Percentiles rank a stretch among this genome's conserved stretches.
Evolutionary conservation across 2,888 invertebrate genomes (phyloP).

Genomic region (Acanthoscelides obtectus): DNA sequence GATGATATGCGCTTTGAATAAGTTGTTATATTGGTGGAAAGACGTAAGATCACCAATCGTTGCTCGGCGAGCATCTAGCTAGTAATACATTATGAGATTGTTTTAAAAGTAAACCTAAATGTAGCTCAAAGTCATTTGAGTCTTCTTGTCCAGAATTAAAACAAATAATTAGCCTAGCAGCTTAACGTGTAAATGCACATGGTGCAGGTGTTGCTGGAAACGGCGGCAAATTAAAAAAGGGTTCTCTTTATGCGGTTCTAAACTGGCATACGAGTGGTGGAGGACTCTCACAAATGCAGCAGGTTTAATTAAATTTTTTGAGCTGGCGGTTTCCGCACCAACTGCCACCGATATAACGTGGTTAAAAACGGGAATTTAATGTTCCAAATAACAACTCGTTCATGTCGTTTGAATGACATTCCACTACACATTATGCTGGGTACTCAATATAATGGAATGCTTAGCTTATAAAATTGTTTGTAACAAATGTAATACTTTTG

Average conservation of each 20-base stretch:
- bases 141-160: too few species aligned
- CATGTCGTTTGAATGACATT: not conserved
- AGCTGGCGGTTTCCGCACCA: not conserved
- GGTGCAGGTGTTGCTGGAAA: not conserved
- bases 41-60: too few species aligned
- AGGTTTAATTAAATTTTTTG: not conserved
- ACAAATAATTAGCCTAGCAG: not conserved
- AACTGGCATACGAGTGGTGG: not conserved
- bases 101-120: too few species aligned
- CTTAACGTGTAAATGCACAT: not conserved
- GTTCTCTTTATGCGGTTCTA: not conserved
- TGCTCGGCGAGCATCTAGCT: too few species aligned
- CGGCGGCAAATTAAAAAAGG: not conserved
- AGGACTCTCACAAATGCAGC: not conserved
- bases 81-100: too few species aligned
- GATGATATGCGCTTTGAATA: too few species aligned
- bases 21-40: too few species aligned
- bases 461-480: too few species aligned
- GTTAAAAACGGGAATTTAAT: not conserved
- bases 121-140: too few species aligned
- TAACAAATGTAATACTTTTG: too few species aligned
- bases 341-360: not conserved
- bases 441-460: too few species aligned
- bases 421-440: not conserved
- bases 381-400: not conserved